Percentiles rank a stretch among this genome's conserved stretches.
These are phyloP conservation scores for Hirundichthys speculiger DNA, from an alignment of 2,113 vertebrate genomes.

Conservation along the genomic window DNA sequence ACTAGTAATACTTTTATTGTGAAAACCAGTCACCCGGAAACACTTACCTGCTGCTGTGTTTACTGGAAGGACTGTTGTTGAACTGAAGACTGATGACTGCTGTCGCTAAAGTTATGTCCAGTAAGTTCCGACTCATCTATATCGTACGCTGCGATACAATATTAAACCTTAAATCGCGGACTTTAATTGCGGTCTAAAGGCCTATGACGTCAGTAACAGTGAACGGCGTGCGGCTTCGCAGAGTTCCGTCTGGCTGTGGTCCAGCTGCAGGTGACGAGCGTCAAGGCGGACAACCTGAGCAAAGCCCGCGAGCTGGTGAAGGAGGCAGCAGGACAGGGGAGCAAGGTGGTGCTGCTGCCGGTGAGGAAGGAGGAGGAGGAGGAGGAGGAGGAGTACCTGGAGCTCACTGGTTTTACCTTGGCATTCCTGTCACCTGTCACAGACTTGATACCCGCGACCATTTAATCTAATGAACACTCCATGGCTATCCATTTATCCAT, in stretches of 20 bases:
- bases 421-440: too few relatives aligned
- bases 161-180: neutral
- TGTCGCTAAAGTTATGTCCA: constrained; percentile 72
- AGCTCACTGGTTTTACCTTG: too few relatives aligned
- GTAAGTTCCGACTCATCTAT: constrained; percentile 57
- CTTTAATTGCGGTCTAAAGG: neutral
- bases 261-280: constrained; percentile 86
- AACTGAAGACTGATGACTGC: constrained; percentile 54
- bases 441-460: too few relatives aligned
- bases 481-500: too few relatives aligned
- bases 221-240: constrained; percentile 37
- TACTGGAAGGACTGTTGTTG: fast-evolving
- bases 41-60: neutral
- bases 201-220: neutral
- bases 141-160: neutral
- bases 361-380: constrained; percentile 75
- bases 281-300: constrained; percentile 90
- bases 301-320: constrained; percentile 84
- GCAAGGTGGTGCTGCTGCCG: constrained; percentile 90
- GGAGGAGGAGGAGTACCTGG: too few relatives aligned
- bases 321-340: constrained; percentile 87
- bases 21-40: constrained; percentile 43
- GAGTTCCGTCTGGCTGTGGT: constrained; percentile 92
- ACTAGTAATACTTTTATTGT: constrained; percentile 48
- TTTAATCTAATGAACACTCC: too few relatives aligned